These are phyloP conservation scores for Calosoma granatense DNA, from an alignment of 1,140 invertebrate species.

Conservation along the genomic window DNA sequence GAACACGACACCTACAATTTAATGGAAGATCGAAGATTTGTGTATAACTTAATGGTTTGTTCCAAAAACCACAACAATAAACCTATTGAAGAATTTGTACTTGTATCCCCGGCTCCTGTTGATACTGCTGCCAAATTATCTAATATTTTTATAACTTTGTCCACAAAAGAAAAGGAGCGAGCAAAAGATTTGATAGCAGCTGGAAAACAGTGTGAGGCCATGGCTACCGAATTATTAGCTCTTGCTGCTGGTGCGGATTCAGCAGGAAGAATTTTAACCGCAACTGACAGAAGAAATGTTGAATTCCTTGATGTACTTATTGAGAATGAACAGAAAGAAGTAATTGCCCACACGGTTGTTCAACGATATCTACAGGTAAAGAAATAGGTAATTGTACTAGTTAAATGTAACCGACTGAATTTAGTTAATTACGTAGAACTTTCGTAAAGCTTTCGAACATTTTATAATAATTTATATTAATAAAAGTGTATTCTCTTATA, in stretches of 20 bases:
- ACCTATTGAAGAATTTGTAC: constrained; percentile 92
- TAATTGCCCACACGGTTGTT: constrained; percentile 81
- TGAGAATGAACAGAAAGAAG: constrained; percentile 97
- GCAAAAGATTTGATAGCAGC: constrained; percentile 92
- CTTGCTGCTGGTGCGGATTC: constrained; percentile 89
- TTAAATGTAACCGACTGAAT: background rate
- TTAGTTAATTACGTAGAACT: background rate
- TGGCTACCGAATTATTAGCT: constrained; percentile 93
- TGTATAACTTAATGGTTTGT: constrained; percentile 97
- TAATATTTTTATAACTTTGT: constrained; percentile 79
- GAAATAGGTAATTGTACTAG: constrained; percentile 38
- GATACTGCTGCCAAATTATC: constrained; percentile 97
- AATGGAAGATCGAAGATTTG: constrained; percentile 96
- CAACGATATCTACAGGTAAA: constrained; percentile 78
- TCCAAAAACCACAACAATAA: constrained; percentile 94
- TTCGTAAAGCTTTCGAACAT: background rate
- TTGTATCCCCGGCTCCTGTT: constrained; percentile 93
- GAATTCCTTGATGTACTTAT: constrained; percentile 96
- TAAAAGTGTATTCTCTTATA: constrained; percentile 44
- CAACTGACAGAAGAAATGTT: constrained; percentile 82
- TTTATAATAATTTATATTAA: background rate
- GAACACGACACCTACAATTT: constrained; percentile 94
- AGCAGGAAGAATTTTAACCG: constrained; percentile 81
- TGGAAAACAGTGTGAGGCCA: constrained; percentile 89
- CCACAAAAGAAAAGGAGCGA: constrained; percentile 93